Base-by-base conservation (phyloP, 2,888 invertebrate species). In the Fabriciana adippe region DNA sequence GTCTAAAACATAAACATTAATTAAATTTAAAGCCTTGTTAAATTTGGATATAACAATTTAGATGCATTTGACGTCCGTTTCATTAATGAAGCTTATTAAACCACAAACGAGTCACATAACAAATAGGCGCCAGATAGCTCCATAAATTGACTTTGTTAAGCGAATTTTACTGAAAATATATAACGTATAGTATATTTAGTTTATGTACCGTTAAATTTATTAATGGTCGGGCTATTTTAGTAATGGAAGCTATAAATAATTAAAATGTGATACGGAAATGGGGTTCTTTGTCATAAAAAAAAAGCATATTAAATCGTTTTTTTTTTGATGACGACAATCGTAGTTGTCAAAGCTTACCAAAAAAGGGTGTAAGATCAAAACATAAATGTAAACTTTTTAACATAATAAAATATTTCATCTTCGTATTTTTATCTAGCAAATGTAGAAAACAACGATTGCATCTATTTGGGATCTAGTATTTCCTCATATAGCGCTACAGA, bases 61-160 rank as follows among this genome's bases (percentile, higher is more conserved):
- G 61, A 35, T 61, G 61, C 51, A 61, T 61, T 53, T 61, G 51
- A 50, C 55, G 54, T 68, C 26, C 60, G n/a, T 55, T 31, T 53
- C 64, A 68, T 60, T 60, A 60, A 64, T 55, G 41, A 31, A 63
- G 63, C 57, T 47, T 63, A 63, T 63, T 63, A 51, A 63, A 63
- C 63, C 67, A 50, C 16, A 47, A n/a, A 21, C 35, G n/a, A 48
- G 21, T 15, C 67, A 64, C 26, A 55, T 47, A 67, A 55, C 47
- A 55, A 35, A 67, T 54, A 59, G 59, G 48, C 56, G 56, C 47
- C 53, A 50, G 35, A 59, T 57, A 26, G 50, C 21, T 54, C 54
- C 18, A 64, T 64, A 59, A 55, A 64, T 64, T 59, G 41, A 54
- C 54, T 21, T 59, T 31, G 64, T 50, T 26, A 8, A 18, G 18